Percentiles rank a stretch among this genome's conserved stretches.
Conservation (phyloP, 2,113 vertebrate species). For the Caloenas nicobarica region DNA sequence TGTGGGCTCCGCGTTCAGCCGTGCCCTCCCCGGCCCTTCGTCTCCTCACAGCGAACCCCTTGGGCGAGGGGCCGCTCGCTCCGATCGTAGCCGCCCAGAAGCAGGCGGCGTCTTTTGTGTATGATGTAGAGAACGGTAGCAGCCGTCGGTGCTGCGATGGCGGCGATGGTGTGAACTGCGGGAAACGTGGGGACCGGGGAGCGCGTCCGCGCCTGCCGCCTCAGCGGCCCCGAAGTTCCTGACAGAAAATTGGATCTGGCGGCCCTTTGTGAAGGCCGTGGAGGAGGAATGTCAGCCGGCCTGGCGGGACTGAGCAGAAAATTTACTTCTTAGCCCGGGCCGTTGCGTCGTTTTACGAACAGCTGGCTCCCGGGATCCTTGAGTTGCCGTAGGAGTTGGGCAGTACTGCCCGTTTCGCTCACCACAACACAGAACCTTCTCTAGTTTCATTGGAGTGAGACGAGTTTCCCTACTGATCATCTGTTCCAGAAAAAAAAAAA, state of each 20-base stretch:
- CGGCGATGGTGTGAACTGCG: not conserved
- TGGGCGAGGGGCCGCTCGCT: accelerated
- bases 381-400: not conserved
- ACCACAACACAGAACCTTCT: not conserved
- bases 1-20: not conserved
- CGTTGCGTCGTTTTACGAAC: accelerated
- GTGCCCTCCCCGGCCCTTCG: no score
- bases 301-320: not conserved
- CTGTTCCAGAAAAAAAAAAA: not conserved
- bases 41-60: not conserved
- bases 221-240: not conserved
- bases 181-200: not conserved
- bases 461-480: not conserved
- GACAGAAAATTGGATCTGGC: not conserved
- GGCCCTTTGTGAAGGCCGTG: not conserved
- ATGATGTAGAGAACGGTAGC: accelerated
- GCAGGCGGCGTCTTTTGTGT: not conserved
- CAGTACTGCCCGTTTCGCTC: not conserved
- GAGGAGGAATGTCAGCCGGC: accelerated
- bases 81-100: no score
- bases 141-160: accelerated
- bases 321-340: not conserved
- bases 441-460: not conserved
- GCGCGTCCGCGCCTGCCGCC: accelerated
- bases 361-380: not conserved